Conservation (phyloP, 2,888 invertebrate species). For the Standfussiana lucernea region DNA sequence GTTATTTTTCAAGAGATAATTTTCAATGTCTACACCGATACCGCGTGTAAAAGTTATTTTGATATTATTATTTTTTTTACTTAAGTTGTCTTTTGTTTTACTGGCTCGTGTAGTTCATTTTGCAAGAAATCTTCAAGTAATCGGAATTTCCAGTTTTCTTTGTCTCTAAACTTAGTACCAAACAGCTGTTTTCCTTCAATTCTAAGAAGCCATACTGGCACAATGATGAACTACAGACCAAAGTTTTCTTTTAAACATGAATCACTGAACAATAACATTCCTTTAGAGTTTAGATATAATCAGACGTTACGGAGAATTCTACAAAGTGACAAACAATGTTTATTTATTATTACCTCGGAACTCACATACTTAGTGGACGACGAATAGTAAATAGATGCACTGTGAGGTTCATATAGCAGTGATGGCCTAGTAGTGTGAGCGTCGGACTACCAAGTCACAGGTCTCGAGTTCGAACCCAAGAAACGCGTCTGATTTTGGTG, state of each 20-base stretch:
- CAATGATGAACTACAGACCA: slow-evolving; percentile 14
- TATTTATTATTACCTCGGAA: slow-evolving; percentile 54
- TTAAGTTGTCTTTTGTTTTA: neutral
- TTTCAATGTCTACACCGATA: neutral
- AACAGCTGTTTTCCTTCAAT: slow-evolving; percentile 14
- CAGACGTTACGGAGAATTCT: slow-evolving; percentile 34
- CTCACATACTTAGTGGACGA: neutral
- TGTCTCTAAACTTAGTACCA: neutral
- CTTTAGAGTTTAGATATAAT: slow-evolving; percentile 26
- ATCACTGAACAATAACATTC: slow-evolving; percentile 53
- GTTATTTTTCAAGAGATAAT: too few species aligned
- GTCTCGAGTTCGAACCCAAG: too few species aligned
- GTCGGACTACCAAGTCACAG: too few species aligned
- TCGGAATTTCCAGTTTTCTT: slow-evolving; percentile 12
- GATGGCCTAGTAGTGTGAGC: too few species aligned
- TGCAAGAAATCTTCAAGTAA: neutral
- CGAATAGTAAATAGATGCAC: neutral
- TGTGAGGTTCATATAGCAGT: neutral
- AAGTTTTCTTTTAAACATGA: slow-evolving; percentile 33
- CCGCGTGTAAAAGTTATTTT: neutral
- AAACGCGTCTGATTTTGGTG: too few species aligned
- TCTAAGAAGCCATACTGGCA: slow-evolving; percentile 36
- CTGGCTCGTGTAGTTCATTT: neutral
- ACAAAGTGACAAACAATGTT: slow-evolving; percentile 30
- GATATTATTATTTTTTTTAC: neutral